phyloP scores from a whole-genome alignment of 2,113 vertebrate genomes.

The Halichoeres trimaculatus region DNA sequence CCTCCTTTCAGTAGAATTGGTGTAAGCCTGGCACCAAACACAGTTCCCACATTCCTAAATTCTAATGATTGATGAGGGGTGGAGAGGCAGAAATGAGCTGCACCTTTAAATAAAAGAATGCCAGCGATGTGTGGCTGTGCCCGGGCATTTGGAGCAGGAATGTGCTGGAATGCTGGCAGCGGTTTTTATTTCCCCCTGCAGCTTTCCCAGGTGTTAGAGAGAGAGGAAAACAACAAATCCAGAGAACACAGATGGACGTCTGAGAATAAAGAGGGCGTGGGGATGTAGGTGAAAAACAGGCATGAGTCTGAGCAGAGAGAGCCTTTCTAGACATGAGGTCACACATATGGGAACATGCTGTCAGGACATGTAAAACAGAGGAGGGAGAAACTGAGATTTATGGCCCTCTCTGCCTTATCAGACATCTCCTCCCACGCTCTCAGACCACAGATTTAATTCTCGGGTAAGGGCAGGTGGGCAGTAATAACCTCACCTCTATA shows the following conservation, averaged over 20 bases:
- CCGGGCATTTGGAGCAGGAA: slow-evolving; percentile 72
- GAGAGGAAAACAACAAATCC: slow-evolving; percentile 68
- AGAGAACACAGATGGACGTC: slow-evolving; percentile 40
- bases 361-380: slow-evolving; percentile 49
- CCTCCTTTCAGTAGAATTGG: neutral
- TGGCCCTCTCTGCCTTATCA: slow-evolving; percentile 45
- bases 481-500: slow-evolving; percentile 53
- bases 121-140: slow-evolving; percentile 66
- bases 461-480: slow-evolving; percentile 34
- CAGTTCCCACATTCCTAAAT: neutral
- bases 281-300: slow-evolving; percentile 48
- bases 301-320: slow-evolving; percentile 61
- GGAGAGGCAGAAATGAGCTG: slow-evolving; percentile 58
- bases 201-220: slow-evolving; percentile 75
- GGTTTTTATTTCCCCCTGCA: slow-evolving; percentile 57
- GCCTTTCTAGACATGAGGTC: slow-evolving; percentile 80
- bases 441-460: slow-evolving; percentile 52
- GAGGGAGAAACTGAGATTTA: slow-evolving; percentile 45
- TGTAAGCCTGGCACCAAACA: neutral
- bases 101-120: slow-evolving; percentile 73
- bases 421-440: slow-evolving; percentile 43
- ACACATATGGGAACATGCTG: slow-evolving; percentile 59
- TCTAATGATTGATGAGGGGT: slow-evolving; percentile 10
- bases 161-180: slow-evolving; percentile 74
- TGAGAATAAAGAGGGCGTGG: slow-evolving; percentile 28